Evolutionary conservation across 2,797 vertebrate genomes (phyloP), one percentile per base, ranked within the genome.

Genomic region (Bradypodion pumilum): DNA sequence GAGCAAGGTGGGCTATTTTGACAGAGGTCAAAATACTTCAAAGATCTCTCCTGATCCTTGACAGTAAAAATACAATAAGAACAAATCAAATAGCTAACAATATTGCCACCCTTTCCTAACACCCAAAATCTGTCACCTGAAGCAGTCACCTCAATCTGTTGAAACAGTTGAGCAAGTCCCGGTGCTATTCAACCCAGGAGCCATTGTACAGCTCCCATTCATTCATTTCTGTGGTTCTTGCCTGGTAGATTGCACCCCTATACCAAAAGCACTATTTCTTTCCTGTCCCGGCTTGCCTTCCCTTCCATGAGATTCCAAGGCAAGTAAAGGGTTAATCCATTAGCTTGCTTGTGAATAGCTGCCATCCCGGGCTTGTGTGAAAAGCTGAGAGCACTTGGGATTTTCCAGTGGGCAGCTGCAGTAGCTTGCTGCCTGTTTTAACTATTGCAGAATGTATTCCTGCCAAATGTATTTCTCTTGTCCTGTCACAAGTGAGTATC

Each of bases 381-480:
- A 91, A 93, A 89, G 94, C 91, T 82, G 68, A 87, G 70, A 85
- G 78, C 77, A 82, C 88, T 93, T 91, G 80, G 91, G 89, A 87
- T 77, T 88, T 90, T 92, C 82, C 88, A 89, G 85, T 90, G 94
- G 91, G 87, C 83, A 72, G 78, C 56, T 62, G 78, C 52, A 19
- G 49, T 27, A 88, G 85, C 90, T n/a, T 89, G 81, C 89, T 89
- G 81, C 88, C 83, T 88, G 49, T 94, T 94, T 93, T 91, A 87
- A 91, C 52, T 85, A 81, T 46, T 70, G 89, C 73, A 91, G 86
- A 86, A 91, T 91, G 92, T 89, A 81, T 65, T 87, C 87, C 52
- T 88, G 87, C 78, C 82, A 81, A 73, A 86, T 89, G 85, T 93
- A 88, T 90, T 93, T 93, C 85, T 90, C 90, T 92, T 90, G 84